Percentiles rank a stretch among this genome's conserved stretches.
Conservation (phyloP, 2,888 invertebrate genomes). For the Matsumyia berberina region DNA sequence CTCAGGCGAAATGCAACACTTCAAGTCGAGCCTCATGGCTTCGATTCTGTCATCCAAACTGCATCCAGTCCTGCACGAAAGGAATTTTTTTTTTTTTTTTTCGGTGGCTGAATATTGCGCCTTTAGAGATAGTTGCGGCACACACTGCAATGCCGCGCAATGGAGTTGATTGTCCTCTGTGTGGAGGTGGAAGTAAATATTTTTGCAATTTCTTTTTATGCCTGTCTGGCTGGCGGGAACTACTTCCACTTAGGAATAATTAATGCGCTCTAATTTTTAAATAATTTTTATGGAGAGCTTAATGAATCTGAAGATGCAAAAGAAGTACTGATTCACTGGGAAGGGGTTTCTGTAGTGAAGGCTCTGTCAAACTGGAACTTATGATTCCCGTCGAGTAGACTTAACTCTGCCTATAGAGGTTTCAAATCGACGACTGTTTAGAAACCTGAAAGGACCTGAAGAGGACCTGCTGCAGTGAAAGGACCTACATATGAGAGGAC, state of each 20-base stretch:
- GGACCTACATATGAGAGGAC: too few relatives aligned
- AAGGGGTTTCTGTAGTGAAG: too few relatives aligned
- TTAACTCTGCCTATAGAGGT: too few relatives aligned
- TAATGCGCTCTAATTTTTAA: conserved; percentile 52
- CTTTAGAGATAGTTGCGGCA: conserved; percentile 48
- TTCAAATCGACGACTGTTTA: too few relatives aligned
- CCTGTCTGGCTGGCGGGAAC: conserved; percentile 47
- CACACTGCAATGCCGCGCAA: conserved; percentile 3
- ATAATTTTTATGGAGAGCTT: conserved; percentile 15
- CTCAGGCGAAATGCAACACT: conserved; percentile 62
- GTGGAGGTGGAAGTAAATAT: conserved; percentile 48
- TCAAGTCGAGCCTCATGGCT: conserved; percentile 44
- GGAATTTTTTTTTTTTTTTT: conserved; percentile 29
- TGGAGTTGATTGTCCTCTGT: conserved; percentile 64
- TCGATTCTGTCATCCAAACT: conserved; percentile 54
- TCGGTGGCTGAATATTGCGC: not conserved
- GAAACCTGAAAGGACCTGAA: too few relatives aligned
- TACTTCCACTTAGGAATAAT: conserved; percentile 64
- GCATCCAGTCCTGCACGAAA: conserved; percentile 7
- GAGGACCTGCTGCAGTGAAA: too few relatives aligned
- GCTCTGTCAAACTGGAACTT: too few relatives aligned
- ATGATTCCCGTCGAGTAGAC: too few relatives aligned
- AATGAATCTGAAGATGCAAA: conserved; percentile 2
- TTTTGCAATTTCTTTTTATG: conserved; percentile 15
- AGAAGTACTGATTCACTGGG: too few relatives aligned